phyloP scores from a whole-genome alignment of 2,113 vertebrate genomes.

The Thamnaconus septentrionalis region DNA sequence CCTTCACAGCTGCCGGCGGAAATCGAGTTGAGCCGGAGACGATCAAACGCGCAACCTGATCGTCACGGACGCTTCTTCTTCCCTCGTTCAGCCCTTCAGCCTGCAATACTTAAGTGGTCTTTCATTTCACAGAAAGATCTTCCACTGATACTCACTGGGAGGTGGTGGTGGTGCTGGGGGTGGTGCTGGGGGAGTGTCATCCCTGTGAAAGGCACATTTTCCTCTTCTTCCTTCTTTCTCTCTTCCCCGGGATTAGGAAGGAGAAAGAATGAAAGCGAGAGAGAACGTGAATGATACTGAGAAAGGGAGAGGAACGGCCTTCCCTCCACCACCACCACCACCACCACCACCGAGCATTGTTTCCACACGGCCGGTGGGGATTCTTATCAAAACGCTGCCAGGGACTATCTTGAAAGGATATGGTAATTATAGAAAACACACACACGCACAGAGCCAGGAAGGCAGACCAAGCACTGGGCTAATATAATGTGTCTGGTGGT shows the following conservation, averaged over 20 bases:
- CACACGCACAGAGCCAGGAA: slow-evolving; percentile 29
- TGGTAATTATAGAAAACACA: slow-evolving; percentile 65
- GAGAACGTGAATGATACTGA: neutral
- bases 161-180: too few relatives aligned
- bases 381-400: slow-evolving; percentile 65
- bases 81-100: slow-evolving; percentile 10
- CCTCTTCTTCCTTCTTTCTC: too few relatives aligned
- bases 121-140: slow-evolving; percentile 4
- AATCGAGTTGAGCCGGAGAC: too few relatives aligned
- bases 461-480: slow-evolving; percentile 38
- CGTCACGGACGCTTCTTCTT: slow-evolving; percentile 11
- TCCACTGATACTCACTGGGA: slow-evolving; percentile 14
- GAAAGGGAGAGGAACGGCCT: slow-evolving; percentile 14
- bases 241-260: slow-evolving; percentile 18
- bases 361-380: slow-evolving; percentile 50
- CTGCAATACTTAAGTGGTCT: too few relatives aligned
- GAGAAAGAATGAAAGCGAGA: slow-evolving; percentile 5
- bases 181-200: slow-evolving; percentile 1
- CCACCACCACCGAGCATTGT: slow-evolving; percentile 39
- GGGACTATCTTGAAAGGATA: slow-evolving; percentile 68
- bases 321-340: neutral
- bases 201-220: slow-evolving; percentile 19
- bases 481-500: slow-evolving; percentile 60
- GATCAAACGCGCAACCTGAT: slow-evolving; percentile 12
- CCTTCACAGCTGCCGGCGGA: too few relatives aligned